A percentile compares a stretch with the other conserved stretches of the same genome.
Evolutionary conservation across 2,113 vertebrate genomes (phyloP).

Genomic region (Lycaon pictus): DNA sequence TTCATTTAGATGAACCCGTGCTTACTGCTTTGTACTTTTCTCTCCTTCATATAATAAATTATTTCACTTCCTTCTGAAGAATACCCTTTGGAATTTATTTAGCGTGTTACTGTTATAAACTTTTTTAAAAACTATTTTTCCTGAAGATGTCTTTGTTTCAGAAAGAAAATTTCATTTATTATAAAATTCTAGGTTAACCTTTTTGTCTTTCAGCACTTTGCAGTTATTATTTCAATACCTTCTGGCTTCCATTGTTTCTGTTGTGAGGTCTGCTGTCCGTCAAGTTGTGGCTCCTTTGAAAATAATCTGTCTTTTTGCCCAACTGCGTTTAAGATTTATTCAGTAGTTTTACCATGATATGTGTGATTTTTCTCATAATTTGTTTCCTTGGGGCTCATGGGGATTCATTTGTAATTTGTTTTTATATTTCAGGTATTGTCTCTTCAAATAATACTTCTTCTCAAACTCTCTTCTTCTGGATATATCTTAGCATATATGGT

Average conservation of each 20-base stretch:
- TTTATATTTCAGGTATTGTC: background rate
- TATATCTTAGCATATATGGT: background rate
- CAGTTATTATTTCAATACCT: background rate
- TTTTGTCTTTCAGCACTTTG: background rate
- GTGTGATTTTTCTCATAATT: background rate
- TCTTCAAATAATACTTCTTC: background rate
- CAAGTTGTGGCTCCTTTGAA: background rate
- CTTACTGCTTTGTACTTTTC: constrained; percentile 1
- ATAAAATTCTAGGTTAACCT: background rate
- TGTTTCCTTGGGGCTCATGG: background rate
- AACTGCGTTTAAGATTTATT: background rate
- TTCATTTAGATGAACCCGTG: constrained; percentile 38
- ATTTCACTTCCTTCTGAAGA: constrained; percentile 21
- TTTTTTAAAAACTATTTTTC: background rate
- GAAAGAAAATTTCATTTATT: background rate
- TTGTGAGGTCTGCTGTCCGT: background rate
- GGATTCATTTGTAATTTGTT: background rate
- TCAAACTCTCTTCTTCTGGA: background rate
- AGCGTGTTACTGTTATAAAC: background rate
- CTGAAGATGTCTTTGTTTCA: background rate
- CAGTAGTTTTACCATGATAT: background rate
- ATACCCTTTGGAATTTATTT: background rate
- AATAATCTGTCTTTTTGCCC: background rate
- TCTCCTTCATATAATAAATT: background rate
- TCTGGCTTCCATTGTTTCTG: background rate